A percentile compares a stretch with the other conserved stretches of the same genome.
Conservation (phyloP, 2,888 invertebrate genomes). For the Chironomus riparius region DNA sequence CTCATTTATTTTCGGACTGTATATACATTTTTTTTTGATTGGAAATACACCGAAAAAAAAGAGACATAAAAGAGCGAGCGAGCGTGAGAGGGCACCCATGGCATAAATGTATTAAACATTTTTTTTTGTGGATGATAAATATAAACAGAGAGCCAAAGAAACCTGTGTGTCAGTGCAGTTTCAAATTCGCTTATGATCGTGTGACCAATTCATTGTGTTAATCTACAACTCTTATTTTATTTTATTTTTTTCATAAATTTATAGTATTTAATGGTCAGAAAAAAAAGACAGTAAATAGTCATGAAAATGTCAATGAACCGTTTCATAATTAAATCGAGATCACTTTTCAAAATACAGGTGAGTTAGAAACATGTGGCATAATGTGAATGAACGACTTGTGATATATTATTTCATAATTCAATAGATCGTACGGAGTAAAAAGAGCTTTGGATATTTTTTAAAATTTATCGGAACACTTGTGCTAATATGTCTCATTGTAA, state of each 20-base stretch:
- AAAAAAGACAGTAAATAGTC: neutral
- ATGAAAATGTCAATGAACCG: slow-evolving; percentile 5
- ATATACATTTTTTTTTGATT: no score
- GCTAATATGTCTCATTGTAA: neutral
- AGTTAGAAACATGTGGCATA: neutral
- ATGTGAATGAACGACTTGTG: neutral
- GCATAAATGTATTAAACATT: neutral
- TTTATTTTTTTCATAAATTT: neutral
- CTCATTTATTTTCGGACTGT: neutral
- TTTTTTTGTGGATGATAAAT: neutral
- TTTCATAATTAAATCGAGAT: neutral
- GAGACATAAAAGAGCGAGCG: neutral
- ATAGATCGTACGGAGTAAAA: neutral
- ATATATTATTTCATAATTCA: neutral
- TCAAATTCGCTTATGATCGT: neutral
- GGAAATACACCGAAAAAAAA: neutral
- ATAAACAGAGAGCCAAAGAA: neutral
- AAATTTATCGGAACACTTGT: neutral
- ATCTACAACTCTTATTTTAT: neutral
- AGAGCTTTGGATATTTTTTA: neutral
- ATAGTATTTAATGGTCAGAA: neutral
- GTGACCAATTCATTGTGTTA: neutral
- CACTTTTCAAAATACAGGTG: neutral
- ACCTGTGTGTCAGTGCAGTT: neutral
- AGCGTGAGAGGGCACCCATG: neutral